Base-by-base conservation (phyloP, 37 sponge, comb jelly and placozoan genomes). In the Bolinopsis microptera region DNA sequence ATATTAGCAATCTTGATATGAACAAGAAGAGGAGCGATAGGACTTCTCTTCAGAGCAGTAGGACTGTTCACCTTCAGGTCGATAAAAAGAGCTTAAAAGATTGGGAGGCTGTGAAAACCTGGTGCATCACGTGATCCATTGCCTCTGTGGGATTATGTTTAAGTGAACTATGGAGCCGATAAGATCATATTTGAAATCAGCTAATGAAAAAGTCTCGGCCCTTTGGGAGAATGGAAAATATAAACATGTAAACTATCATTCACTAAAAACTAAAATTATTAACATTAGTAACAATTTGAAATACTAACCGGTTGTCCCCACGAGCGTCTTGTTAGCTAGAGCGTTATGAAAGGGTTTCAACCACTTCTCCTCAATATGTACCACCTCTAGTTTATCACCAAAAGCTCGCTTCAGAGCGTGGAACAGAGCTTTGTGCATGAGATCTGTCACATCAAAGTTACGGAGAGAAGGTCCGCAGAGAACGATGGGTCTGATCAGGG, bases 391-490 rank as follows among this genome's bases (percentile, higher is more conserved):
- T 25, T 86, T 86, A 30, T 86, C 90, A 1, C 67, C 67, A 33
- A 41, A 86, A 0, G 48, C 67, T 26, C 67, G 41, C 36, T 86
- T 86, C 21, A 86, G 90, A 27, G 90, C 90, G 67, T 39, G 32
- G 67, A 86, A 86, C 67, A 86, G 90, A 3, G 90, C 90, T 38
- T 86, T 86, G 67, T 86, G 90, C 90, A 86, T 86, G 28, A 86
- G 90, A 33, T 86, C 90, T 30, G 90, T 86, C 26, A 86, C 90
- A 3, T 86, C 90, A 30, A 86, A 86, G 67, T 86, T 41, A 23
- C 90, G 90, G 67, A 86, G 90, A 24, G 90, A 86, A 26, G 90
- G 90, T 23, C 90, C 90, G 36, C 90, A 86, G n/a, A 86, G 67
- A 0, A 86, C 67, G 0, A 86, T 86, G 5, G 90, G 90, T n/a